Percentiles rank a stretch among this genome's conserved stretches.
Conservation (phyloP, 2,113 vertebrate genomes). For the Elgaria multicarinata region DNA sequence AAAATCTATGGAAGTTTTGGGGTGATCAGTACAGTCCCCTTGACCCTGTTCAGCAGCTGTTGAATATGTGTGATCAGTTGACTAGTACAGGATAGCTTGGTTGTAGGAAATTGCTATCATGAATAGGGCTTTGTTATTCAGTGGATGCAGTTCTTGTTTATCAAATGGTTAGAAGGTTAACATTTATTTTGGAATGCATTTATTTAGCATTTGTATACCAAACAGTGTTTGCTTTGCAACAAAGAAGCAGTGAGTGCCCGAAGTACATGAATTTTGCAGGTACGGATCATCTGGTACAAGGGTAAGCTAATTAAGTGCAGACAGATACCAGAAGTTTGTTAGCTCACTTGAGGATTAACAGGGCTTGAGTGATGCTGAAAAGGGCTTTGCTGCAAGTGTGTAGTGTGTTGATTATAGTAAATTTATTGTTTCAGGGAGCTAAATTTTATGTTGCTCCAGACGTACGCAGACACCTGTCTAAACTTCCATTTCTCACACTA, state of each 20-base stretch:
- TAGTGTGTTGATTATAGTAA: conserved; percentile 14
- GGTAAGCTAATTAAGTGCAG: not conserved
- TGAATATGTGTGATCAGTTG: not conserved
- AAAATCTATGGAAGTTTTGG: not conserved
- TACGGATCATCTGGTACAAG: not conserved
- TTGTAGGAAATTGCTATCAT: not conserved
- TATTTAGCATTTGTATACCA: not conserved
- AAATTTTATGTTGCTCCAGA: conserved; percentile 61
- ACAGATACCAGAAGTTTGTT: conserved; percentile 32
- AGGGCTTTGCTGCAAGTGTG: conserved; percentile 1
- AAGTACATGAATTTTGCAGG: rapidly evolving
- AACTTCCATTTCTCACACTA: conserved; percentile 31
- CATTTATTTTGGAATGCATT: not conserved
- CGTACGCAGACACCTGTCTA: not conserved
- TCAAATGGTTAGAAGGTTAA: not conserved
- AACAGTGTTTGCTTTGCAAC: not conserved
- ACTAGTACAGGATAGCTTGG: not conserved
- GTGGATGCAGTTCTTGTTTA: not conserved
- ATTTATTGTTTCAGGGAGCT: conserved; percentile 57
- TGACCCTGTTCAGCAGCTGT: not conserved
- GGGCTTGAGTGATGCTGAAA: not conserved
- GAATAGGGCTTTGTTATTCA: not conserved
- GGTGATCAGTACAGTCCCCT: not conserved
- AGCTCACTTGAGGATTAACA: conserved; percentile 17
- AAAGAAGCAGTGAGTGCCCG: conserved; percentile 17